Evolutionary conservation across 2,113 vertebrate species (phyloP).

Genomic region (Varanus komodoensis): DNA sequence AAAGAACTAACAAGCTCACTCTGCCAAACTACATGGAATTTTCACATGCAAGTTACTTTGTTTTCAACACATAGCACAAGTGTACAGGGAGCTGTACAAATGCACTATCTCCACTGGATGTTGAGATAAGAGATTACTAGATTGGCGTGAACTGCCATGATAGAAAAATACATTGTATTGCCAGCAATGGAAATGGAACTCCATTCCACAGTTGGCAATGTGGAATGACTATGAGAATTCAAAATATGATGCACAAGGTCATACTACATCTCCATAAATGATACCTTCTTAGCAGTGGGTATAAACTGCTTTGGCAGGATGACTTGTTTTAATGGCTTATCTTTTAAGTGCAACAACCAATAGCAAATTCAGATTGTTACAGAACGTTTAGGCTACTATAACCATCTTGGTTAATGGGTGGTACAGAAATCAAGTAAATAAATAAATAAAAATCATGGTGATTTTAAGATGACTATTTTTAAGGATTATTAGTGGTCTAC

Average conservation of each 20-base stretch:
- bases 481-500: slow-evolving; percentile 58
- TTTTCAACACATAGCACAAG: background rate
- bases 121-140: background rate
- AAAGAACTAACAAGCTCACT: background rate
- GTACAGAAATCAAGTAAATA: too few relatives aligned
- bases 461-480: slow-evolving; percentile 27
- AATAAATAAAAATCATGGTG: slow-evolving; percentile 26
- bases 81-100: background rate
- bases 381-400: slow-evolving; percentile 33
- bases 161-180: background rate
- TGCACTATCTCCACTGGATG: background rate
- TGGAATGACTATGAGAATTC: background rate
- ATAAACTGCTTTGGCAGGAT: background rate
- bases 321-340: background rate
- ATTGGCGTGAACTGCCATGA: background rate
- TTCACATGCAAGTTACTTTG: slow-evolving; percentile 2
- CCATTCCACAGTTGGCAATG: background rate
- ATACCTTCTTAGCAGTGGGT: background rate
- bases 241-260: background rate
- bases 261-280: background rate
- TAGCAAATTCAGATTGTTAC: background rate
- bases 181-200: background rate
- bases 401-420: too few relatives aligned
- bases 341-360: background rate
- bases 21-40: background rate